These are phyloP conservation scores for Garra rufa DNA, from an alignment of 2,113 vertebrate genomes.

Conservation along the genomic window DNA sequence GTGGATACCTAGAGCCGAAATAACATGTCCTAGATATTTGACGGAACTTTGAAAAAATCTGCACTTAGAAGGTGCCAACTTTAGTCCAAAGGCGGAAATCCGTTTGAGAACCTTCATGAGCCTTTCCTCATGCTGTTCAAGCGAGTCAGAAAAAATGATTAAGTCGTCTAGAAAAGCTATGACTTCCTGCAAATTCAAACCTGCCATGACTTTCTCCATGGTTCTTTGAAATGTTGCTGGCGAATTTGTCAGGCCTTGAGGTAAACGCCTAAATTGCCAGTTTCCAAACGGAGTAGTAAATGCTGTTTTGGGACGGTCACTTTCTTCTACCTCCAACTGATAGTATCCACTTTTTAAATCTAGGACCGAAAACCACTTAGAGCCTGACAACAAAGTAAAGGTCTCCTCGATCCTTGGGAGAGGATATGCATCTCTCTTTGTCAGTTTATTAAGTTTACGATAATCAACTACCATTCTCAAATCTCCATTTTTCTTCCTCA, in stretches of 20 bases:
- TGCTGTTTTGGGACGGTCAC: too few species aligned
- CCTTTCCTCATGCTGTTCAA: not conserved
- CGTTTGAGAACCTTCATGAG: not conserved
- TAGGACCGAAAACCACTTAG: constrained; percentile 49
- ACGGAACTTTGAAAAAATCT: too few species aligned
- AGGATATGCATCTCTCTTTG: constrained; percentile 43
- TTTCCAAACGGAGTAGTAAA: constrained; percentile 47
- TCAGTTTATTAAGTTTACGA: constrained; percentile 35
- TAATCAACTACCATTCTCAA: constrained; percentile 53
- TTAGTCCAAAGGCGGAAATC: too few species aligned
- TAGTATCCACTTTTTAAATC: constrained; percentile 57
- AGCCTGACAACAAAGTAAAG: constrained; percentile 52
- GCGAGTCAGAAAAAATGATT: not conserved
- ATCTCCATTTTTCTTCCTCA: constrained; percentile 39
- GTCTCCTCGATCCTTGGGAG: constrained; percentile 52
- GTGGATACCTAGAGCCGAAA: too few species aligned
- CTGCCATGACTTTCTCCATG: constrained; percentile 54
- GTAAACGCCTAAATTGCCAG: constrained; percentile 48
- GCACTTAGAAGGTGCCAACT: too few species aligned
- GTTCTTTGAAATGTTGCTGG: constrained; percentile 55
- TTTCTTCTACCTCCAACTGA: constrained; percentile 7
- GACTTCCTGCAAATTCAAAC: constrained; percentile 50
- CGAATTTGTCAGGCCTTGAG: constrained; percentile 38
- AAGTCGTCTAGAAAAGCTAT: constrained; percentile 44
- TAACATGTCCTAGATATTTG: too few species aligned